Percentiles rank a stretch among this genome's conserved stretches.
These are phyloP conservation scores for Drosophila burlai DNA, from an alignment of 1,140 invertebrate species.

Conservation along the genomic window DNA sequence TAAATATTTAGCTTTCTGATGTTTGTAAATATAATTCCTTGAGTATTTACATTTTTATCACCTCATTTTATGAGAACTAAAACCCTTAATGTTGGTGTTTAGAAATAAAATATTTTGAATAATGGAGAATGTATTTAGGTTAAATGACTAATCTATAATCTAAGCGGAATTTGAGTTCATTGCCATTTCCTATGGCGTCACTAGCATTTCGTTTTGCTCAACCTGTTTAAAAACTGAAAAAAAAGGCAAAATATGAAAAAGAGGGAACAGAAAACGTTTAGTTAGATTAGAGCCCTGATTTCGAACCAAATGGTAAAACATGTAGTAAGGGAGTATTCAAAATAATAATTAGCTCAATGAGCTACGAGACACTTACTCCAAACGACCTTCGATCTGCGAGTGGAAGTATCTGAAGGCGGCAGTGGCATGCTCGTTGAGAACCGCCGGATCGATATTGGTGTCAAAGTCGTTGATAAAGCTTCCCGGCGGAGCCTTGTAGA, in stretches of 20 bases:
- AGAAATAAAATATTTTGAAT: neutral
- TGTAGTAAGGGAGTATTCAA: neutral
- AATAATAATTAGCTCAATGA: neutral
- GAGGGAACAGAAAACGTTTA: neutral
- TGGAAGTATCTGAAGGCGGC: slow-evolving; percentile 96
- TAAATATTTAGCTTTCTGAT: neutral
- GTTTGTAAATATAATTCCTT: neutral
- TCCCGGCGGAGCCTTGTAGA: slow-evolving; percentile 88
- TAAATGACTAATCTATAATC: slow-evolving; percentile 1
- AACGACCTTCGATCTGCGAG: slow-evolving; percentile 91
- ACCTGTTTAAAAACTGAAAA: neutral
- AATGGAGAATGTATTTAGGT: slow-evolving; percentile 2
- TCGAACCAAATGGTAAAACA: neutral
- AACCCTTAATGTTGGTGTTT: neutral
- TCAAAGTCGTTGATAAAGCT: slow-evolving; percentile 94
- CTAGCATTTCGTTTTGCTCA: neutral
- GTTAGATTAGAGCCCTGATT: too few species aligned
- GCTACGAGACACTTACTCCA: slow-evolving; percentile 87
- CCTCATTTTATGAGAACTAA: neutral
- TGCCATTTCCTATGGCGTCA: slow-evolving; percentile 1
- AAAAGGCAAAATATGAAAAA: neutral
- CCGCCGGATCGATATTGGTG: slow-evolving; percentile 90
- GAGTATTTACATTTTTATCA: neutral
- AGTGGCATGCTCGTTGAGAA: slow-evolving; percentile 94
- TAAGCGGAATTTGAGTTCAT: neutral